A percentile compares a stretch with the other conserved stretches of the same genome.
Evolutionary conservation across 2,797 vertebrate species (phyloP).

Genomic region (Manis pentadactyla): DNA sequence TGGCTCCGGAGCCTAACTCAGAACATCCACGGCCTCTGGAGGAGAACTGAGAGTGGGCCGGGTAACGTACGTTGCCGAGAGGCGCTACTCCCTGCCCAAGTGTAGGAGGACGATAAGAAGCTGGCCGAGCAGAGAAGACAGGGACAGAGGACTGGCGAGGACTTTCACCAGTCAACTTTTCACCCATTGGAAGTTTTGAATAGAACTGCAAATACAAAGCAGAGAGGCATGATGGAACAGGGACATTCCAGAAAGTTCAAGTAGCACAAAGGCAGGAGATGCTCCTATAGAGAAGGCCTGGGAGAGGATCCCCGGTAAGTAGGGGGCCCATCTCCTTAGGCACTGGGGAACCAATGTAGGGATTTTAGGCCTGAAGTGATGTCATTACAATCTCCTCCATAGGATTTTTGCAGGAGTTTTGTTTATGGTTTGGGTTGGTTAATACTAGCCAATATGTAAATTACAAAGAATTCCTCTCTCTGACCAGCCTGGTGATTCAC

Average conservation of each 20-base stretch:
- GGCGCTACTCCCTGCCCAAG: fast-evolving
- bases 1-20: neutral
- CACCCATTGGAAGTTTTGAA: neutral
- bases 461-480: conserved; percentile 5
- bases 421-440: neutral
- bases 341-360: neutral
- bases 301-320: neutral
- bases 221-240: neutral
- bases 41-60: neutral
- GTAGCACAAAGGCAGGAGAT: too few relatives aligned
- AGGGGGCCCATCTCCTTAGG: neutral
- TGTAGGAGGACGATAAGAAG: neutral
- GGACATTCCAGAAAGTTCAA: neutral
- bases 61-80: neutral
- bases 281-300: neutral
- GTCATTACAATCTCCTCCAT: neutral
- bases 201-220: neutral
- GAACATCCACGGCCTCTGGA: neutral
- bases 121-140: neutral
- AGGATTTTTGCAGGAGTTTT: conserved; percentile 16
- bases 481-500: neutral
- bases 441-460: neutral
- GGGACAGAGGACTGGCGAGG: neutral
- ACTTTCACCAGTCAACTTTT: neutral
- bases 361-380: neutral